Evolutionary conservation across 2,113 vertebrate genomes (phyloP).

Genomic region (Chionodraco myersi): DNA sequence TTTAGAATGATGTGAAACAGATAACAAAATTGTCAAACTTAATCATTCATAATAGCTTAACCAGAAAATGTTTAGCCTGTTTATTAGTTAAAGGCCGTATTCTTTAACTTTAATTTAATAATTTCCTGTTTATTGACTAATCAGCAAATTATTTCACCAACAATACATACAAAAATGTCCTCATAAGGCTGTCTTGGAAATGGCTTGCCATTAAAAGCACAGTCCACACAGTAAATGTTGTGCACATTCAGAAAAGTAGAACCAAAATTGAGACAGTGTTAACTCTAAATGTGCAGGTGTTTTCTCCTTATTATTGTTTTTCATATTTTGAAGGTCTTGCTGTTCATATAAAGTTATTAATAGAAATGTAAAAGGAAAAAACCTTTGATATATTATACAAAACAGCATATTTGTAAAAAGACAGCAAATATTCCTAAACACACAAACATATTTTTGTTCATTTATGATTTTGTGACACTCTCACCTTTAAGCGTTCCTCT

Average conservation of each 20-base stretch:
- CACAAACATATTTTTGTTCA: background rate
- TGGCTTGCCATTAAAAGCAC: background rate
- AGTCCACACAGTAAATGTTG: background rate
- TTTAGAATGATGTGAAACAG: background rate
- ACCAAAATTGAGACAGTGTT: background rate
- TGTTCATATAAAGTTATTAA: background rate
- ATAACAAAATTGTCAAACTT: background rate
- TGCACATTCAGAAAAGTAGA: background rate
- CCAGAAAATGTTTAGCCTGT: background rate
- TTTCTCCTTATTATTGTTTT: background rate
- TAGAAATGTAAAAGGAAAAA: background rate
- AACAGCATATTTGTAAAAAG: no score
- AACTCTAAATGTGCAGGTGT: background rate
- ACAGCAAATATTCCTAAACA: background rate
- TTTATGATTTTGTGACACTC: background rate
- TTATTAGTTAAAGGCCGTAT: background rate
- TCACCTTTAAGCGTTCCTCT: conserved; percentile 90
- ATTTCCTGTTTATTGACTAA: background rate
- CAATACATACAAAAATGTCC: background rate
- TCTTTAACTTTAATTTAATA: background rate
- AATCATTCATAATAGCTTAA: background rate
- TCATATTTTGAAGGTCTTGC: background rate
- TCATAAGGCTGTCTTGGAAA: background rate
- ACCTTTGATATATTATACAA: background rate
- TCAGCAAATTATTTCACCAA: background rate